Base-by-base conservation (phyloP, 2,113 vertebrate genomes). In the Xyrauchen texanus region DNA sequence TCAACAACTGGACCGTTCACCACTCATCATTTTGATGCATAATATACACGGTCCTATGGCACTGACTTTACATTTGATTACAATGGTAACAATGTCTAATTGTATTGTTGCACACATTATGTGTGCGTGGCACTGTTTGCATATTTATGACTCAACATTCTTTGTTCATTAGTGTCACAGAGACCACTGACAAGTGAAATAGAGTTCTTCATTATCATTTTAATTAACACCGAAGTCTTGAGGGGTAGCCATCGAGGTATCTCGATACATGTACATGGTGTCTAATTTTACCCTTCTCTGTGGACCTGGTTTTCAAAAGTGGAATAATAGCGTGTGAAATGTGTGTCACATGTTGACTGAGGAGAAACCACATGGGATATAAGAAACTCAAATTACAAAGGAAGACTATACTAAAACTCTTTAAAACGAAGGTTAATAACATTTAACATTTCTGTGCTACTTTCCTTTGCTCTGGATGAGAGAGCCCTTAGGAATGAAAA, bases 151-250 rank as follows among this genome's bases (percentile, higher is more conserved):
- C 58, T 55, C 46, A 0, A 62, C 72, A 62, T 64, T 51, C 12
- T 65, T 45, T 44, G 5, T 7, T 74, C 72, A 63, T 49, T 82
- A 75, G 72, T 68, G 57, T 69, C 78, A 71, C 6, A 47, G 78
- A 80, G 73, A 67, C 72, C 73, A 34, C 61, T 77, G 66, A 70
- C 71, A 78, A 61, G 52, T 77, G 72, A 70, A 76, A 71, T 55
- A 44, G 67, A 71, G 63, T 13, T 80, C 77, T 71, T 83, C 72
- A 74, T 76, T 79, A 83, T 80, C 67, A 45, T 61, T 55, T 83
- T 72, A 73, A 80, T 80, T 72, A 80, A 61, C 78, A 73, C 60
- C 77, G 16, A 62, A 78, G 57, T 70, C 67, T 78, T 69, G 81
- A 82, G 77, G 65, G 77, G 74, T 67, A 45, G 72, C 63, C 67